phyloP scores from a whole-genome alignment of 2,797 vertebrate genomes.

The Gallinago stenura region DNA sequence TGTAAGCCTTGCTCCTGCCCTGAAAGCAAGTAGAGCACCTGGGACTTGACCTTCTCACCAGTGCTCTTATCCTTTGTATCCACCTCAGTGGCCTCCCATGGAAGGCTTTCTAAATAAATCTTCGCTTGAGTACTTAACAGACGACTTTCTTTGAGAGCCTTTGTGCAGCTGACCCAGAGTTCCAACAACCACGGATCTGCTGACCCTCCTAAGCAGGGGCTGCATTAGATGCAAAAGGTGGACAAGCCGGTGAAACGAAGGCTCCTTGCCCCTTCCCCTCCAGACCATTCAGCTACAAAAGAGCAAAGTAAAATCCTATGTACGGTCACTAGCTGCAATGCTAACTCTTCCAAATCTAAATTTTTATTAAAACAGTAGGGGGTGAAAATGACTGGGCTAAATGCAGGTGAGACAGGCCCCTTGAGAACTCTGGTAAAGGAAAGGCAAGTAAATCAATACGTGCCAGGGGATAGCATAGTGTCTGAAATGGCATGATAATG shows the following conservation, averaged over 20 bases:
- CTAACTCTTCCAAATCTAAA: background rate
- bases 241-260: background rate
- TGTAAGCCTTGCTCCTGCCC: background rate
- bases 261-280: background rate
- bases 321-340: background rate
- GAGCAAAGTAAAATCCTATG: background rate
- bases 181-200: background rate
- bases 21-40: constrained; percentile 15
- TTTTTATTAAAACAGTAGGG: constrained; percentile 14
- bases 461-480: constrained; percentile 1
- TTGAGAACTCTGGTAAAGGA: background rate
- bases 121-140: constrained; percentile 19
- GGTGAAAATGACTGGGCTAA: constrained; percentile 16
- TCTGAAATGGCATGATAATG: constrained; percentile 40
- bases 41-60: constrained; percentile 31
- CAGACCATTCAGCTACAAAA: background rate
- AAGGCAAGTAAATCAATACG: constrained; percentile 10
- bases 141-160: constrained; percentile 14
- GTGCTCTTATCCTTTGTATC: constrained; percentile 26
- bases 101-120: constrained; percentile 54
- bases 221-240: background rate
- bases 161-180: constrained; percentile 10
- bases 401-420: constrained; percentile 39
- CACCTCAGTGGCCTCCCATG: constrained; percentile 5
- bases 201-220: background rate